phyloP scores from a whole-genome alignment of 2,888 invertebrate species.

The Sinohyriopsis cumingii region DNA sequence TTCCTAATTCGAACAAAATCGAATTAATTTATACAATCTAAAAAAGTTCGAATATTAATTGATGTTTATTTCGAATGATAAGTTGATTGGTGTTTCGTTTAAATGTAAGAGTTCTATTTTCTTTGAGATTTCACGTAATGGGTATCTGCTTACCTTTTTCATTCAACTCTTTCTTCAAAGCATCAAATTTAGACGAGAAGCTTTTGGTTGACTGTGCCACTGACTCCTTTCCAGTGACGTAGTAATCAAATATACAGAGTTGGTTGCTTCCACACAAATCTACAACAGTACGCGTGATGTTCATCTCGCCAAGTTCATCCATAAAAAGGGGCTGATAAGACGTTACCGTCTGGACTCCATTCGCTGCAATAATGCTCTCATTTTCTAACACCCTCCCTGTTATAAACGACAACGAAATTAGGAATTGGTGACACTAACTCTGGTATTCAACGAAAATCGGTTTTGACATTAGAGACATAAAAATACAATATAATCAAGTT shows the following conservation, averaged over 20 bases:
- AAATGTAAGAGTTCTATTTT: not conserved
- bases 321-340: conserved; percentile 44
- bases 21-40: too few species aligned
- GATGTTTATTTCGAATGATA: not conserved
- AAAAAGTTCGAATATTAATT: not conserved
- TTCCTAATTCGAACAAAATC: too few species aligned
- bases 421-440: too few species aligned
- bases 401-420: too few species aligned
- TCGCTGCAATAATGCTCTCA: not conserved
- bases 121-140: too few species aligned
- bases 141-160: conserved; percentile 40
- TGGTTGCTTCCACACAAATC: conserved; percentile 48
- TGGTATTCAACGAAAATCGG: too few species aligned
- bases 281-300: conserved; percentile 33
- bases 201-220: conserved; percentile 50
- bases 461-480: not conserved
- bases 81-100: not conserved
- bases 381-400: not conserved
- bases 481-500: too few species aligned
- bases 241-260: conserved; percentile 56
- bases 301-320: conserved; percentile 21
- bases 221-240: conserved; percentile 48
- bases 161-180: conserved; percentile 38
- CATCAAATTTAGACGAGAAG: conserved; percentile 51
- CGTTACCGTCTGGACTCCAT: not conserved